Evolutionary conservation across 53 echinoderm and acorn worm genomes (phyloP), one percentile per base, ranked within the genome.

Genomic region (Paracentrotus lividus): DNA sequence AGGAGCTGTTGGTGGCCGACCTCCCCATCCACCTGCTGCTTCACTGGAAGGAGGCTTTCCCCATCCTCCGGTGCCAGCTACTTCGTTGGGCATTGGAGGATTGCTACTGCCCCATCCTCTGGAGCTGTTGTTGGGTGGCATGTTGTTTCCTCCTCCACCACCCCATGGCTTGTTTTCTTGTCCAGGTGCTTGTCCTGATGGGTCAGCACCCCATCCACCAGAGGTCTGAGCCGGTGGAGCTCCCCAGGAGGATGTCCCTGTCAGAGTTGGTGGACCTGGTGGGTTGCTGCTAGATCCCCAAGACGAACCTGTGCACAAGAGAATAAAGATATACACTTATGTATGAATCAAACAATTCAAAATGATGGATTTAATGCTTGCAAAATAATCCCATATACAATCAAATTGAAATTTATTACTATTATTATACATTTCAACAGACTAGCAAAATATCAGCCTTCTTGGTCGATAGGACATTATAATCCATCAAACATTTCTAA

Each of bases 211-310:
- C 92, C 92, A 92, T 81, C 92, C 92, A 49, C 59, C 61, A 3
- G 52, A 33, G 31, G 78, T 6, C 20, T 34, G 60, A 40, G 49
- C 58, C 24, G 34, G 92, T 72, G 91, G 91, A 47, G 69, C 75
- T 32, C 92, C 92, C 92, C 92, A 92, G 26, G 92, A 58, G 40
- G 78, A 77, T 36, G 92, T 92, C 24, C 92, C 92, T 59, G 92
- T 78, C 57, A 92, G 51, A n/a, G 77, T 57, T 10, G 92, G 29
- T 27, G 77, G 92, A 57, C 78, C 81, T 10, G 92, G 81, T 23
- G 38, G 87, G 69, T 93, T 95, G 88, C n/a, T n/a, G n/a, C 90
- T 93, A 29, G 78, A 36, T 49, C 93, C 88, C 96, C 96, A 96
- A 26, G 96, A 93, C 5, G 96, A 87, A 33, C 94, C 94, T 94